These are phyloP conservation scores for Diarsia brunnea DNA, from an alignment of 2,888 invertebrate genomes.

Conservation along the genomic window DNA sequence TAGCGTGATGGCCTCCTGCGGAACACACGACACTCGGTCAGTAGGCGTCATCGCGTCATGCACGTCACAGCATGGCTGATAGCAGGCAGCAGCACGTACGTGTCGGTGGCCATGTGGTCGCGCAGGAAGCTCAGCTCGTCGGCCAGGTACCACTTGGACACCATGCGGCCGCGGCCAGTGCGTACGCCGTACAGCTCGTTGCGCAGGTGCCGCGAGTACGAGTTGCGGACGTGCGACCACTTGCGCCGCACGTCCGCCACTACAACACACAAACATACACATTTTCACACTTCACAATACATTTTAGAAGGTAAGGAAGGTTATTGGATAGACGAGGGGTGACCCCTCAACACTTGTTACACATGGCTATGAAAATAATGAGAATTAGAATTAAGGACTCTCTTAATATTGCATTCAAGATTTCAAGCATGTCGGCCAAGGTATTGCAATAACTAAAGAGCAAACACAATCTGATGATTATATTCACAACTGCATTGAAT, in stretches of 20 bases:
- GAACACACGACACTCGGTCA: slow-evolving; percentile 3
- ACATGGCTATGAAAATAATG: slow-evolving; percentile 20
- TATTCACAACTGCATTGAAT: slow-evolving; percentile 3
- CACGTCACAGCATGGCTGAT: background rate
- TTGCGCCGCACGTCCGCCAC: slow-evolving; percentile 87
- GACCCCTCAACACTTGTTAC: slow-evolving; percentile 10
- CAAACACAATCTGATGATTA: slow-evolving; percentile 12
- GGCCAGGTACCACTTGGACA: slow-evolving; percentile 87
- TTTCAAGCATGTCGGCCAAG: slow-evolving; percentile 5
- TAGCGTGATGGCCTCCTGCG: slow-evolving; percentile 76
- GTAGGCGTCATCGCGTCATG: background rate
- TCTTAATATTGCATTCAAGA: background rate
- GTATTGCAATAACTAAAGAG: slow-evolving; percentile 10
- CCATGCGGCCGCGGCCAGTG: slow-evolving; percentile 86
- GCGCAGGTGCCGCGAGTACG: slow-evolving; percentile 88
- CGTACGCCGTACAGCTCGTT: slow-evolving; percentile 87
- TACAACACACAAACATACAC: slow-evolving; percentile 60
- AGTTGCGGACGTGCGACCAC: slow-evolving; percentile 89
- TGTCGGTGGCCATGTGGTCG: slow-evolving; percentile 88
- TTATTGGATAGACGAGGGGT: slow-evolving; percentile 14
- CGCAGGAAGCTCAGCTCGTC: slow-evolving; percentile 87
- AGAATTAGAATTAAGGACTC: slow-evolving; percentile 5
- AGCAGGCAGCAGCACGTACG: slow-evolving; percentile 64
- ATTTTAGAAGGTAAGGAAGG: background rate
- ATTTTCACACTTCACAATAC: too few relatives aligned